Percentiles rank a stretch among this genome's conserved stretches.
phyloP scores from a whole-genome alignment of 2,888 invertebrate species.

The Synanthedon andrenaeformis region DNA sequence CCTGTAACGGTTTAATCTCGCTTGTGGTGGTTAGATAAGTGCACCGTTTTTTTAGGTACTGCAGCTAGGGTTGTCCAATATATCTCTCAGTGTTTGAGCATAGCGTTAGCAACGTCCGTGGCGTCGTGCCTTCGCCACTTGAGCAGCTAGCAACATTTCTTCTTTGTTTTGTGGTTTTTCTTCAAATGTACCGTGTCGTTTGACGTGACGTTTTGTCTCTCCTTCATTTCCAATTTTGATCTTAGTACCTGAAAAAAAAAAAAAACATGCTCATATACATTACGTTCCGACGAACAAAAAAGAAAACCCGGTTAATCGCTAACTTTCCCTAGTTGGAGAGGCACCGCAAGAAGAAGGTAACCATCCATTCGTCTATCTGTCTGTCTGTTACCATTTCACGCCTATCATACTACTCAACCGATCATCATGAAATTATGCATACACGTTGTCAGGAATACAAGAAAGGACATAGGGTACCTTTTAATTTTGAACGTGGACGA shows the following conservation, averaged over 20 bases:
- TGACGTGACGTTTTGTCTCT: constrained; percentile 75
- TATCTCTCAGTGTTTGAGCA: constrained; percentile 60
- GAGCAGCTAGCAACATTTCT: constrained; percentile 71
- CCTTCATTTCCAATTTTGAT: constrained; percentile 85
- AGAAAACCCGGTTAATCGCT: too few species aligned
- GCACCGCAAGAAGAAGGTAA: too few species aligned
- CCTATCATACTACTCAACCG: too few species aligned
- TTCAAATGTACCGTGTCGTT: constrained; percentile 81
- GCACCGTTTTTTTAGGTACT: constrained; percentile 3
- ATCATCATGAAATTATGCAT: too few species aligned
- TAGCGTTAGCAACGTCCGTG: constrained; percentile 52
- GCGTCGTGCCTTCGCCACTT: constrained; percentile 27
- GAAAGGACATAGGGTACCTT: too few species aligned
- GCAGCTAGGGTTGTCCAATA: constrained; percentile 54
- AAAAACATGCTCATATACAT: background rate
- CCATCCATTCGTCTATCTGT: too few species aligned
- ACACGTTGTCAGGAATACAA: too few species aligned
- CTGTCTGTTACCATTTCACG: too few species aligned
- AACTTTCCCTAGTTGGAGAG: too few species aligned
- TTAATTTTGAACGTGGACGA: too few species aligned
- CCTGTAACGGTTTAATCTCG: background rate
- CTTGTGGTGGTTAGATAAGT: background rate
- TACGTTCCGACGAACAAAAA: background rate
- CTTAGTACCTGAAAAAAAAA: constrained; percentile 77
- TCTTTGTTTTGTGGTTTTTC: constrained; percentile 73